phyloP scores from a whole-genome alignment of 2,113 vertebrate genomes.

The Cryptotis parvus region DNA sequence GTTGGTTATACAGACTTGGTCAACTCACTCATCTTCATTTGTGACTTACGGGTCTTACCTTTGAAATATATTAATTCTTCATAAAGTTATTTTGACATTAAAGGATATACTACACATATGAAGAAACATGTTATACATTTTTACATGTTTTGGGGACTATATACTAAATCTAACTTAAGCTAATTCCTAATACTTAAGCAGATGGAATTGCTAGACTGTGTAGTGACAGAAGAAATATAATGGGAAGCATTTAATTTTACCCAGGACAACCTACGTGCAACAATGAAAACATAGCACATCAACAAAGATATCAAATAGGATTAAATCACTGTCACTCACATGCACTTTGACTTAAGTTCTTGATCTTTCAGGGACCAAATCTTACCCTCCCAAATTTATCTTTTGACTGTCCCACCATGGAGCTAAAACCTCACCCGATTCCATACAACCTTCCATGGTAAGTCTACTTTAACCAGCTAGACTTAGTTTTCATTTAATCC shows the following conservation, averaged over 20 bases:
- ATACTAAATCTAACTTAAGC: neutral
- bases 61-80: neutral
- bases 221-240: constrained; percentile 4
- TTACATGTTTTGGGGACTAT: neutral
- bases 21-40: neutral
- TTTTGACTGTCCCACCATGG: neutral
- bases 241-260: neutral
- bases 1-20: neutral
- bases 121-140: neutral
- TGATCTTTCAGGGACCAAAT: neutral
- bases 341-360: neutral
- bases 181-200: neutral
- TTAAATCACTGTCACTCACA: neutral
- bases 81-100: neutral
- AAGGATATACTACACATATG: neutral
- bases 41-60: neutral
- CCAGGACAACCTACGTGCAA: neutral
- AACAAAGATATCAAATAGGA: neutral
- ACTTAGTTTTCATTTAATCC: constrained; percentile 3
- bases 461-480: neutral
- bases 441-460: neutral
- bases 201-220: neutral
- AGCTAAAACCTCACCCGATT: neutral
- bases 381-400: neutral
- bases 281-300: neutral